phyloP scores from a whole-genome alignment of 1,140 invertebrate genomes.

The Polypedilum vanderplanki region DNA sequence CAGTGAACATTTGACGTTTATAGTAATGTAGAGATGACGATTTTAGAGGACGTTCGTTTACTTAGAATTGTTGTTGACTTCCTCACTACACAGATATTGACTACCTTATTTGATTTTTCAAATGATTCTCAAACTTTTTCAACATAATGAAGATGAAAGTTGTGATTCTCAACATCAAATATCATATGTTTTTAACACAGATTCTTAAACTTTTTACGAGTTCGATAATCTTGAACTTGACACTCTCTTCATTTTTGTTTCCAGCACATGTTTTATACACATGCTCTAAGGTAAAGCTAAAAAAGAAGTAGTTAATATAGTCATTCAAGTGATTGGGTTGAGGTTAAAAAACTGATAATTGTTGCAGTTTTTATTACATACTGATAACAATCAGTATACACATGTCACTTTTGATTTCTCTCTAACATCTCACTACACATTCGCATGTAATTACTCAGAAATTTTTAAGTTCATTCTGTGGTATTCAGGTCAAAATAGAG shows the following conservation, averaged over 20 bases:
- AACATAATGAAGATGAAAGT: not conserved
- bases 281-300: not conserved
- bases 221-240: constrained; percentile 12
- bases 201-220: not conserved
- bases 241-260: not conserved
- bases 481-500: not conserved
- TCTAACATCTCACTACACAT: too few relatives aligned
- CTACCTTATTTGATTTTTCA: not conserved
- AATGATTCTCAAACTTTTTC: not conserved
- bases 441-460: too few relatives aligned
- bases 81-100: not conserved
- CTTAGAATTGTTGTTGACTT: not conserved
- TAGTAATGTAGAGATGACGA: not conserved
- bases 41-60: not conserved
- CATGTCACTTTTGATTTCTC: not conserved
- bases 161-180: not conserved
- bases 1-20: not conserved
- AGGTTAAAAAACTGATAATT: constrained; percentile 13
- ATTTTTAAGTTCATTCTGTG: not conserved
- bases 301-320: not conserved
- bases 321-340: not conserved
- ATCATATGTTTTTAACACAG: not conserved
- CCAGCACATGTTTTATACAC: not conserved
- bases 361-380: not conserved
- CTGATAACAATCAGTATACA: not conserved